Percentiles rank a stretch among this genome's conserved stretches.
These are phyloP conservation scores for Phylloscopus whistleri DNA, from an alignment of 2,113 vertebrate genomes.

Conservation along the genomic window DNA sequence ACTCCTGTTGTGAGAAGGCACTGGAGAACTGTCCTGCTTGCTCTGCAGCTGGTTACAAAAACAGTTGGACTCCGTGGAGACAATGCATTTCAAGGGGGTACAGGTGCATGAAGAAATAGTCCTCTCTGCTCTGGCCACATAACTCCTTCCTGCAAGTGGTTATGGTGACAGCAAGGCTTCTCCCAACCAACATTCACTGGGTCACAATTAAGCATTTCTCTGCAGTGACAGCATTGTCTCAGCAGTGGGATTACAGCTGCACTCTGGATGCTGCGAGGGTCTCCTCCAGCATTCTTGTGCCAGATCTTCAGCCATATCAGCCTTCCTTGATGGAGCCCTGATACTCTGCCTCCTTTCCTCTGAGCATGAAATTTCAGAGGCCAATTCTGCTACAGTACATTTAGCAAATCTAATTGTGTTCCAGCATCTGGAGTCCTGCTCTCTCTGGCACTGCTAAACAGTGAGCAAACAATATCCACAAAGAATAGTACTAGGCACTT, in stretches of 20 bases:
- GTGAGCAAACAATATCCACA: not conserved
- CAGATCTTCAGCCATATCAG: not conserved
- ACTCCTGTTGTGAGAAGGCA: not conserved
- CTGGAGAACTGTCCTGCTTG: not conserved
- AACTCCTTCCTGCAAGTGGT: not conserved
- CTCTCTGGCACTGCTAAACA: not conserved
- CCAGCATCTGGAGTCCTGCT: slow-evolving; percentile 27
- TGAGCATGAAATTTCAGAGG: not conserved
- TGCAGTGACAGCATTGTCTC: not conserved
- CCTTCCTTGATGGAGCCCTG: not conserved
- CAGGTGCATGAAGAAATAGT: not conserved
- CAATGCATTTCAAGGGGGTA: not conserved
- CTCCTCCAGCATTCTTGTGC: not conserved
- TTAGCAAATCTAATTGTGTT: slow-evolving; percentile 36
- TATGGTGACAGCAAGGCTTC: not conserved
- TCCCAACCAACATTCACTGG: not conserved
- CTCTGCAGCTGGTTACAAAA: not conserved
- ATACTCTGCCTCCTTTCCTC: not conserved
- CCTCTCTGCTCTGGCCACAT: not conserved
- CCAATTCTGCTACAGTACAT: not conserved
- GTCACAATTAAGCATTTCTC: not conserved
- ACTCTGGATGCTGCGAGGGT: not conserved
- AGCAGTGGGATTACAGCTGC: not conserved
- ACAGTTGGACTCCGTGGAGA: not conserved
- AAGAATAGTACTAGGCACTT: not conserved